Percentiles rank a stretch among this genome's conserved stretches.
phyloP scores from a whole-genome alignment of 1,140 invertebrate species.

The Microplitis demolitor region DNA sequence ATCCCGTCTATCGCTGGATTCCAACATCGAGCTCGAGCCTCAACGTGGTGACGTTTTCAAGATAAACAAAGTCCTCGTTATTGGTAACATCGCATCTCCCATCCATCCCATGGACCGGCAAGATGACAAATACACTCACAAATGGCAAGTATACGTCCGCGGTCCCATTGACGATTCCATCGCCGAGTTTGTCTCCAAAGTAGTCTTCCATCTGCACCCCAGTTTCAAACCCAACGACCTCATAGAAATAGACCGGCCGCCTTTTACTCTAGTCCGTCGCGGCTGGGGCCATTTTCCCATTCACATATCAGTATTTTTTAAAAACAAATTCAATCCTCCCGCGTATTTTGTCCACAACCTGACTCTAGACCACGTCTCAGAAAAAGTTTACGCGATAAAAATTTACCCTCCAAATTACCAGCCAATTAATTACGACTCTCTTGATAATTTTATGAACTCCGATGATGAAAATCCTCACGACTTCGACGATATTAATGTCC shows the following conservation, averaged over 20 bases:
- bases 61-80: slow-evolving; percentile 60
- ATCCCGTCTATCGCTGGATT: neutral
- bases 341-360: slow-evolving; percentile 81
- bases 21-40: slow-evolving; percentile 33
- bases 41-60: slow-evolving; percentile 50
- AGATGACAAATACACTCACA: slow-evolving; percentile 76
- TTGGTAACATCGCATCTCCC: slow-evolving; percentile 88
- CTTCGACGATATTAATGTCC: neutral
- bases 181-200: slow-evolving; percentile 72
- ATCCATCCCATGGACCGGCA: slow-evolving; percentile 70
- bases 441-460: neutral
- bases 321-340: slow-evolving; percentile 75
- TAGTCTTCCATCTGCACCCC: slow-evolving; percentile 82
- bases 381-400: too few relatives aligned
- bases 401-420: neutral
- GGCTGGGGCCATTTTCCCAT: slow-evolving; percentile 93
- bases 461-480: neutral
- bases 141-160: slow-evolving; percentile 88
- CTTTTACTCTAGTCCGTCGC: slow-evolving; percentile 80
- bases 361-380: slow-evolving; percentile 71
- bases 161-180: slow-evolving; percentile 69
- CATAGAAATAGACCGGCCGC: slow-evolving; percentile 76
- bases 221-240: slow-evolving; percentile 89
- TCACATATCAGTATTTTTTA: slow-evolving; percentile 80
- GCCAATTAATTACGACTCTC: neutral